Evolutionary conservation across 2,888 invertebrate genomes (phyloP).

Genomic region (Phanerotoma sp.): DNA sequence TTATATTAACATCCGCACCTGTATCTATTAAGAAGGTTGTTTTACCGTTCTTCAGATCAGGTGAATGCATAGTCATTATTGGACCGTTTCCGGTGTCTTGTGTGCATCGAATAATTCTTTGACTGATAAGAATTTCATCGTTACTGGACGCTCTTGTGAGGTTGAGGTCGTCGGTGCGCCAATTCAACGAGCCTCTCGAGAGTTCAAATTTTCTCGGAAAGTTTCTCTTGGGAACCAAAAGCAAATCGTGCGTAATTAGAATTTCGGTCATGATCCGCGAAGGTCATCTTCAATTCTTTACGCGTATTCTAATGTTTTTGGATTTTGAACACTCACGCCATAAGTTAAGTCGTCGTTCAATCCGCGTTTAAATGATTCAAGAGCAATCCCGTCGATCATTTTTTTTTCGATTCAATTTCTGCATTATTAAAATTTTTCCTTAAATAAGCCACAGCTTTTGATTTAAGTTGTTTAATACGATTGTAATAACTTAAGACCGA

Average conservation of each 20-base stretch:
- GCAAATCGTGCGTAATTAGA: neutral
- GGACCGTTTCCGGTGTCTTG: too few relatives aligned
- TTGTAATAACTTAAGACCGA: slow-evolving; percentile 11
- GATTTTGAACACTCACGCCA: slow-evolving; percentile 16
- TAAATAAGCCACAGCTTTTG: slow-evolving; percentile 3
- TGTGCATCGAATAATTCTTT: too few relatives aligned
- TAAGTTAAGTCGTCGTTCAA: slow-evolving; percentile 18
- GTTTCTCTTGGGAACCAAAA: neutral
- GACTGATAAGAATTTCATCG: too few relatives aligned
- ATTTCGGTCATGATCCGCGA: neutral
- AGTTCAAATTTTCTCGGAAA: too few relatives aligned
- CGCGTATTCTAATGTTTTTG: too few relatives aligned
- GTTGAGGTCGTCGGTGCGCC: too few relatives aligned
- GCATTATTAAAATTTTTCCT: neutral
- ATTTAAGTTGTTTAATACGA: slow-evolving; percentile 2
- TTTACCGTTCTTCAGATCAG: slow-evolving; percentile 14
- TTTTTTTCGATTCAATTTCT: neutral
- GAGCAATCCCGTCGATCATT: slow-evolving; percentile 8
- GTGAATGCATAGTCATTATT: too few relatives aligned
- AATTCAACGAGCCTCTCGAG: too few relatives aligned
- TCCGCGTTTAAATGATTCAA: slow-evolving; percentile 18
- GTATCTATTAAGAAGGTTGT: slow-evolving; percentile 12
- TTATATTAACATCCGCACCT: slow-evolving; percentile 19
- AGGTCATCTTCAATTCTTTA: neutral
- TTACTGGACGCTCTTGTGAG: too few relatives aligned